These are phyloP conservation scores for Trissolcus basalis DNA, from an alignment of 1,140 invertebrate genomes.

Conservation along the genomic window DNA sequence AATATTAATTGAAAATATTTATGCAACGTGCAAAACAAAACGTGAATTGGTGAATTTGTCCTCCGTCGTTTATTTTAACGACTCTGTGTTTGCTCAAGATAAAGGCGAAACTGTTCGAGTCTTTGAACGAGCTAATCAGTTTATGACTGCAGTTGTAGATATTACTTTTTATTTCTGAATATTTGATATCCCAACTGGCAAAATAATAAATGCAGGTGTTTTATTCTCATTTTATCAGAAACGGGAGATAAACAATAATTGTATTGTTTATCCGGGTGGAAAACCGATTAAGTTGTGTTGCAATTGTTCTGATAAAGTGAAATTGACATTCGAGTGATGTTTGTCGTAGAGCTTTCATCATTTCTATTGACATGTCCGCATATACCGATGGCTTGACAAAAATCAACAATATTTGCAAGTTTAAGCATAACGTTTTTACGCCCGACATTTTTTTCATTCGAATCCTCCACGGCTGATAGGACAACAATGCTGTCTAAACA, in stretches of 20 bases:
- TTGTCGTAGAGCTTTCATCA: conserved; percentile 29
- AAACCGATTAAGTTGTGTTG: background rate
- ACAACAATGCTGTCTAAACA: conserved; percentile 8
- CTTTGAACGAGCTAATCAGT: conserved; percentile 34
- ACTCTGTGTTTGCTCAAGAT: conserved; percentile 21
- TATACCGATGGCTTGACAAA: conserved; percentile 16
- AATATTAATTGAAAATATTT: conserved; percentile 26
- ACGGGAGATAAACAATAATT: too few species aligned
- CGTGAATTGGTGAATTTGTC: too few species aligned
- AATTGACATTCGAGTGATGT: conserved; percentile 10
- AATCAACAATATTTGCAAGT: conserved; percentile 33
- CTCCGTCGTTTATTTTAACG: conserved; percentile 19
- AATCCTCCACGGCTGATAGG: background rate
- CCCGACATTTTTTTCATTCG: conserved; percentile 12
- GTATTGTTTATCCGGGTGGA: too few species aligned
- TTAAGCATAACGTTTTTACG: conserved; percentile 22
- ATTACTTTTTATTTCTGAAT: too few species aligned
- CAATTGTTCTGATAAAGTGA: conserved; percentile 10
- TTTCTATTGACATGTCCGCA: conserved; percentile 18
- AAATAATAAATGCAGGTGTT: too few species aligned
- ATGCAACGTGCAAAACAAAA: conserved; percentile 2
- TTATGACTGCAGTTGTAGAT: too few species aligned
- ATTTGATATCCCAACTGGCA: too few species aligned
- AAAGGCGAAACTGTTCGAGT: conserved; percentile 18
- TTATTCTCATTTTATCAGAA: too few species aligned